phyloP scores from a whole-genome alignment of 2,888 invertebrate genomes.

The Tillus elongatus region DNA sequence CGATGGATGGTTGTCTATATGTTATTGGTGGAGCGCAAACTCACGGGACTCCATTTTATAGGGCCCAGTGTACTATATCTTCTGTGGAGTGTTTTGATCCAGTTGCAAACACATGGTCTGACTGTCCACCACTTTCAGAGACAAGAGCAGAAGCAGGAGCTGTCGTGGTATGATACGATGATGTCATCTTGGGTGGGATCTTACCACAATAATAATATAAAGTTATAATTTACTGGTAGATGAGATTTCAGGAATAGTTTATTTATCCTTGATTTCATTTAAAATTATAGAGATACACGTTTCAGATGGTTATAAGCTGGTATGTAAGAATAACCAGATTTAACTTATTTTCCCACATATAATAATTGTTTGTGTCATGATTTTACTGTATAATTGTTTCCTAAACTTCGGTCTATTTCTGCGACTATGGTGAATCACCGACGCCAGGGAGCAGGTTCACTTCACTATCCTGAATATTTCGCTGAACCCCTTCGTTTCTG shows the following conservation, averaged over 20 bases:
- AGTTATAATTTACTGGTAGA: no score
- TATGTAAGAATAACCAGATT: no score
- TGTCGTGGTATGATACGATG: conserved; percentile 58
- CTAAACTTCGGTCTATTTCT: no score
- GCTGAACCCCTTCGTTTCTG: no score
- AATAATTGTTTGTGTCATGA: no score
- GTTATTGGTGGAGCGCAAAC: conserved; percentile 81
- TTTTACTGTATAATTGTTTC: no score
- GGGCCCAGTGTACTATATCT: conserved; percentile 74
- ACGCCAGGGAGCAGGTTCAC: no score
- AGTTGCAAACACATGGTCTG: conserved; percentile 63
- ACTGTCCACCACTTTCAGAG: conserved; percentile 70
- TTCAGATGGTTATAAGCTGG: no score
- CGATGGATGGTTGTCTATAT: conserved; percentile 71
- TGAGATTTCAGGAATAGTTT: no score
- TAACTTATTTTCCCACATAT: no score
- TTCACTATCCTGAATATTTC: no score
- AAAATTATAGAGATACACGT: background rate
- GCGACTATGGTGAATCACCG: no score
- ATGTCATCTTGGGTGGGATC: conserved; percentile 2
- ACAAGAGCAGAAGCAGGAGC: conserved; percentile 83
- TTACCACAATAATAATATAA: background rate
- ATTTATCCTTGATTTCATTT: background rate
- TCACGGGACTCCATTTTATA: conserved; percentile 71
- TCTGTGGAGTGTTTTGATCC: conserved; percentile 82